A percentile compares a stretch with the other conserved stretches of the same genome.
phyloP scores from a whole-genome alignment of 1,140 invertebrate species.

The Drosophila funebris region DNA sequence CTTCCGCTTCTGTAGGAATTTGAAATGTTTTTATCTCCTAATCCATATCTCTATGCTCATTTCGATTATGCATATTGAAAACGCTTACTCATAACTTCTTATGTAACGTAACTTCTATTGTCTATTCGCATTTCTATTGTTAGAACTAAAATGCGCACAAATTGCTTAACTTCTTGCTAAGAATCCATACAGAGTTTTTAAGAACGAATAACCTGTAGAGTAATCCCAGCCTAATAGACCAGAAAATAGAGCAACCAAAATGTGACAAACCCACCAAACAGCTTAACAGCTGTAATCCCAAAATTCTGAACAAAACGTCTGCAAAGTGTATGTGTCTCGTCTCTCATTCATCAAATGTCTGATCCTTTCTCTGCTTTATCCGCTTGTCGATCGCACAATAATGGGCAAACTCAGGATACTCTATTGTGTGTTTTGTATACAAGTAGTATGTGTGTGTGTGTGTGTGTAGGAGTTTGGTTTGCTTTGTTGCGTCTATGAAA shows the following conservation, averaged over 20 bases:
- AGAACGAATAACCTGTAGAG: slow-evolving; percentile 44
- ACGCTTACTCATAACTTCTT: slow-evolving; percentile 65
- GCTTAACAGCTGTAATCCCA: slow-evolving; percentile 72
- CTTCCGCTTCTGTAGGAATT: not conserved
- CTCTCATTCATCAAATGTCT: slow-evolving; percentile 58
- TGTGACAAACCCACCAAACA: slow-evolving; percentile 60
- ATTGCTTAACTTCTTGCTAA: slow-evolving; percentile 71
- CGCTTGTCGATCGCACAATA: slow-evolving; percentile 75
- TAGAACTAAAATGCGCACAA: slow-evolving; percentile 37
- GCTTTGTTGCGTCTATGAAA: slow-evolving; percentile 40
- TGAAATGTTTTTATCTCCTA: not conserved
- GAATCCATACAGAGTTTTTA: slow-evolving; percentile 20
- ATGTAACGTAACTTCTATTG: slow-evolving; percentile 56
- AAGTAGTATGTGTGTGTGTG: not conserved
- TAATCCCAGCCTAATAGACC: slow-evolving; percentile 55
- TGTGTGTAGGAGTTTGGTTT: not conserved
- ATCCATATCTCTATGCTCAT: slow-evolving; percentile 1
- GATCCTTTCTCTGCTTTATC: slow-evolving; percentile 55
- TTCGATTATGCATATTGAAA: slow-evolving; percentile 25
- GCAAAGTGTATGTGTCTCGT: slow-evolving; percentile 63
- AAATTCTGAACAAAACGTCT: slow-evolving; percentile 68
- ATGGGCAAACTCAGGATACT: slow-evolving; percentile 61
- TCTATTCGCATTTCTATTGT: slow-evolving; percentile 51
- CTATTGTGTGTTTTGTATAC: not conserved
- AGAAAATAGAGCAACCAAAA: slow-evolving; percentile 60